Evolutionary conservation across 1,140 invertebrate species (phyloP).

Genomic region (Drosophila ercepeae): DNA sequence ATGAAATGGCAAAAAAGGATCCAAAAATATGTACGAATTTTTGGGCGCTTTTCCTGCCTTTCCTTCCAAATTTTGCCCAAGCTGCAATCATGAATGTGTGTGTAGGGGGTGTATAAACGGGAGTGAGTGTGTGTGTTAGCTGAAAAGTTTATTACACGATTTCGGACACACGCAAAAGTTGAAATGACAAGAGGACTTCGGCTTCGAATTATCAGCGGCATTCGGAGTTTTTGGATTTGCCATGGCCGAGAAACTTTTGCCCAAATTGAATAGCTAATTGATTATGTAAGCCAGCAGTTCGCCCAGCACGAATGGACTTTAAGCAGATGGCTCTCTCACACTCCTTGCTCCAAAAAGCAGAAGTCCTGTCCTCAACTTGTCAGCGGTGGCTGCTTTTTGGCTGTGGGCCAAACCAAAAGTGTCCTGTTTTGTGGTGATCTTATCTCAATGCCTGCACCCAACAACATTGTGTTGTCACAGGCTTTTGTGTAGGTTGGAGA

Average conservation of each 20-base stretch:
- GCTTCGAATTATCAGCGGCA: conserved; percentile 36
- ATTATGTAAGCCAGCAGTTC: conserved; percentile 54
- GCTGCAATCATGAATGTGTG: conserved; percentile 41
- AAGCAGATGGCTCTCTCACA: conserved; percentile 46
- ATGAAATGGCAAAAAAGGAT: conserved; percentile 7
- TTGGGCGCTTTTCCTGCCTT: conserved; percentile 5
- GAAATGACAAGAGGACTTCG: conserved; percentile 23
- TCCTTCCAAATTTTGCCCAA: conserved; percentile 4
- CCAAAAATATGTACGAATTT: conserved; percentile 40
- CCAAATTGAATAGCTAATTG: conserved; percentile 72
- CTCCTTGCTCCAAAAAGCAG: conserved; percentile 3
- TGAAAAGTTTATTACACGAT: conserved; percentile 60
- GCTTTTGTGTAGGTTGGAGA: conserved; percentile 26
- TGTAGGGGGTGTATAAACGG: not conserved
- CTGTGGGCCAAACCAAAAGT: conserved; percentile 55
- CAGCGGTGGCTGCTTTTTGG: conserved; percentile 51
- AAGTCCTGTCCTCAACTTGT: conserved; percentile 41
- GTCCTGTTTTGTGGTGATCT: conserved; percentile 73
- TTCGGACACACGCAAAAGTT: conserved; percentile 68
- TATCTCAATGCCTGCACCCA: conserved; percentile 63
- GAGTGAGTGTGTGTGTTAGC: conserved; percentile 23
- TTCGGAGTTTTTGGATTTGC: conserved; percentile 10
- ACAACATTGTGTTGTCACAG: conserved; percentile 69
- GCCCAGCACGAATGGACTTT: conserved; percentile 37
- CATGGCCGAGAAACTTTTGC: conserved; percentile 38